Evolutionary conservation across 2,888 invertebrate species (phyloP).

Genomic region (Drosophila paramelanica): DNA sequence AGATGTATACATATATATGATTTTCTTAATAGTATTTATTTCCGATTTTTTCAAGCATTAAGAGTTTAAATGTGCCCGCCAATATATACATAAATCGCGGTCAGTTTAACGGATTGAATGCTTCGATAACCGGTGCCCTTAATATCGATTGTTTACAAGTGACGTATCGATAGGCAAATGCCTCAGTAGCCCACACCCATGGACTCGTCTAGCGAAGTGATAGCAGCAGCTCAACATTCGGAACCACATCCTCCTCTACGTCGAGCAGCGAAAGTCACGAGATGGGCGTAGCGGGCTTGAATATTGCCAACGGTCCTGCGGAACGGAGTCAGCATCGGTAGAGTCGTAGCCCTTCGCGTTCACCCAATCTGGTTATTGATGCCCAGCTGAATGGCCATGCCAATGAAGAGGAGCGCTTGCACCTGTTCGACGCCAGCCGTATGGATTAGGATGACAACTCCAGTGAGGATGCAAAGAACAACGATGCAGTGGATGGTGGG

Average conservation of each 20-base stretch:
- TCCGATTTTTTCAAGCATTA: too few species aligned
- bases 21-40: too few species aligned
- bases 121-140: too few species aligned
- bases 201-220: slow-evolving; percentile 86
- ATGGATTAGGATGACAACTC: slow-evolving; percentile 74
- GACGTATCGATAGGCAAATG: slow-evolving; percentile 42
- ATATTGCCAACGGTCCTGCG: slow-evolving; percentile 65
- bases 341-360: slow-evolving; percentile 70
- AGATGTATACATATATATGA: too few species aligned
- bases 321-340: slow-evolving; percentile 34
- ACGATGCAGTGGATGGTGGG: slow-evolving; percentile 13
- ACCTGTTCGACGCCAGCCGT: slow-evolving; percentile 53
- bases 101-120: too few species aligned
- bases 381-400: slow-evolving; percentile 60
- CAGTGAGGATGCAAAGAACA: slow-evolving; percentile 51
- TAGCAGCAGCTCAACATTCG: slow-evolving; percentile 86
- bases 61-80: too few species aligned
- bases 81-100: too few species aligned
- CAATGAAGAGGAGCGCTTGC: slow-evolving; percentile 58
- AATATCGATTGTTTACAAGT: too few species aligned
- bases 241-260: slow-evolving; percentile 83
- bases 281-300: slow-evolving; percentile 64
- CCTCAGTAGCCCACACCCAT: slow-evolving; percentile 79
- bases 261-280: slow-evolving; percentile 65
- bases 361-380: slow-evolving; percentile 44